Evolutionary conservation across 2,113 vertebrate species (phyloP), one percentile per base, ranked within the genome.

Genomic region (Phodopus roborovskii): DNA sequence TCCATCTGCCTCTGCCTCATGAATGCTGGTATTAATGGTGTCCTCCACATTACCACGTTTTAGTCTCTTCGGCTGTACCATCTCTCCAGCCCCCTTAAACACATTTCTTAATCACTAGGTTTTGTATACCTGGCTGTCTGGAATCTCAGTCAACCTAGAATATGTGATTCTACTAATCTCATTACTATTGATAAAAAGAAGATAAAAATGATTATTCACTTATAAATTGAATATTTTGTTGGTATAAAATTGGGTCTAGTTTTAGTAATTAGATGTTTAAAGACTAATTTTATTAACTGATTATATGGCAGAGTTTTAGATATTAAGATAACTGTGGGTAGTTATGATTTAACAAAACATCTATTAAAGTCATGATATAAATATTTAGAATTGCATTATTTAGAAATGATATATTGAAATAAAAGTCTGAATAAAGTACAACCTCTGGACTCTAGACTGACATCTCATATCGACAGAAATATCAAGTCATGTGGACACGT

Each of bases 341-440:
- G 17, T 87, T 94, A 78, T 24, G 2, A 68, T 62, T 92, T 90
- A 92, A 92, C 10, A 75, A 73, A 95, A 92, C 60, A 1, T 86
- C 88, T 33, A 50, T 60, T 92, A 74, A 90, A 91, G 11, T 91
- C 79, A 79, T 79, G 62, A 87, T 79, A 60, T 16, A 82, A 90
- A 97, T 84, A n/a, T 84, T 90, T 79, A 74, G 64, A 58, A 75
- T 56, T 83, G 1, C 39, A 33, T 0, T 94, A 48, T 90, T 84
- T 97, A 48, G 85, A 94, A 71, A 71, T 71, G 3, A n/a, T 71
- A 24, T 16, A 36, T n/a, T 84, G 82, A 82, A 89, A 78, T 93
- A 86, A 70, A 73, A 91, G 90, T 90, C n/a, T 75, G 73, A 96
- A 66, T 93, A 93, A 81, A 82, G 94, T 90, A 86, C 12, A 84